Evolutionary conservation across 2,797 vertebrate genomes (phyloP).

Genomic region (Chloroceryle amazona): DNA sequence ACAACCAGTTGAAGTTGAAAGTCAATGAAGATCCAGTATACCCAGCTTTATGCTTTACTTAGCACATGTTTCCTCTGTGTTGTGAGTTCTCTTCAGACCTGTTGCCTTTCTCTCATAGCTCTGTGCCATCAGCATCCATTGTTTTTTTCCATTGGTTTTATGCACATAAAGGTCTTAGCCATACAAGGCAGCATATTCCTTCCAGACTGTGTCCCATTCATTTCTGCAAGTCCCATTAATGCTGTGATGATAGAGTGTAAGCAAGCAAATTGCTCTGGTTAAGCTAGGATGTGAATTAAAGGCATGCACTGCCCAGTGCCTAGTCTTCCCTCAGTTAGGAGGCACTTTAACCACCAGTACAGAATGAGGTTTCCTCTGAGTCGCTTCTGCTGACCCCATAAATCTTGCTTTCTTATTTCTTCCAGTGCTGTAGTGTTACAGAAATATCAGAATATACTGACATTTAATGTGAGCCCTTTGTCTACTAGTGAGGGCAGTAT

Average conservation of each 20-base stretch:
- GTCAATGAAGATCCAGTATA: not conserved
- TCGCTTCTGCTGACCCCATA: not conserved
- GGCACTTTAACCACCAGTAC: not conserved
- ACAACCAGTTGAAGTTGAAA: not conserved
- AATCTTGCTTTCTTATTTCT: not conserved
- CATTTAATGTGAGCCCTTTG: not conserved
- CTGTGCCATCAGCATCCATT: not conserved
- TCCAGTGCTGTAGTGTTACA: not conserved
- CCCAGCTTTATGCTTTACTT: not conserved
- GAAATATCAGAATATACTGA: not conserved
- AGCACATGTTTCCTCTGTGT: not conserved
- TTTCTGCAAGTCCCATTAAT: not conserved
- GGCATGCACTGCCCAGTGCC: not conserved
- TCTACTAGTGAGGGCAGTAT: not conserved
- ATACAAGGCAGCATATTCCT: not conserved
- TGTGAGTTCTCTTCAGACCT: not conserved
- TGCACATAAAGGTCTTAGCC: not conserved
- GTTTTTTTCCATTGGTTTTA: not conserved
- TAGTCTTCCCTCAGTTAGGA: not conserved
- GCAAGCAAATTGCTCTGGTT: not conserved
- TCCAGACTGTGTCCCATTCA: not conserved
- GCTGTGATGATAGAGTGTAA: not conserved
- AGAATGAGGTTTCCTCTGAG: not conserved
- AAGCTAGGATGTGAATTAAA: not conserved
- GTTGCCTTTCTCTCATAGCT: not conserved